Evolutionary conservation across 2,113 vertebrate genomes (phyloP), one percentile per base, ranked within the genome.

Genomic region (Pachyramphus minor): DNA sequence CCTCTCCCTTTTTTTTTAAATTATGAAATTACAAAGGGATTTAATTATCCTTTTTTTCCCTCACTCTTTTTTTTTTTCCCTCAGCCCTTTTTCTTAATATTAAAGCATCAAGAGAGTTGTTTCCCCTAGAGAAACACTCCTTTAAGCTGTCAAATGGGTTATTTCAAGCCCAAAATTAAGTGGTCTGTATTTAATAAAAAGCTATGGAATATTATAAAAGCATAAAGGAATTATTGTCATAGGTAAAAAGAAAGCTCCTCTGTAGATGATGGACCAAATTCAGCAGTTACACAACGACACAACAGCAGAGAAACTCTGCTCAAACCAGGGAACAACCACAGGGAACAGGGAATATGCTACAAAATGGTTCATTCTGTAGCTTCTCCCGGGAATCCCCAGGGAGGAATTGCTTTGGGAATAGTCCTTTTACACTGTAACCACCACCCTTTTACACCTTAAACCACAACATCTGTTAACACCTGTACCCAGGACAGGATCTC

Each of bases 401-500:
- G 69, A 71, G 15, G 5, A 5, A 84, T 0, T 0, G 35, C 66
- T 56, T 21, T 2, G 0, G 22, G 44, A 84, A 53, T 3, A 4
- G 15, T 22, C 22, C 42, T 71, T 56, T 67, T 1, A 15, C 45
- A 41, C 28, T 67, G 11, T 0, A 27, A 27, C 20, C 24, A 23
- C 5, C 76, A 4, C 1, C 44, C 33, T 19, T 28, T 5, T 0
- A 7, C 22, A 8, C 6, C 60, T 33, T 1, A 8, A 33, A 4
- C 9, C 50, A 15, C 9, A 33, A 52, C 50, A 33, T 0, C 60
- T 11, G 55, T 2, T 8, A 3, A 17, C 1, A 17, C 4, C 62
- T 18, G 30, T 7, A 17, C 0, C 74, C 74, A 23, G 2, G 1
- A 3, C 2, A 62, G 23, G 16, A 37, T 18, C 68, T 37, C 39